Evolutionary conservation across 2,113 vertebrate genomes (phyloP).

Genomic region (Eonycteris spelaea): DNA sequence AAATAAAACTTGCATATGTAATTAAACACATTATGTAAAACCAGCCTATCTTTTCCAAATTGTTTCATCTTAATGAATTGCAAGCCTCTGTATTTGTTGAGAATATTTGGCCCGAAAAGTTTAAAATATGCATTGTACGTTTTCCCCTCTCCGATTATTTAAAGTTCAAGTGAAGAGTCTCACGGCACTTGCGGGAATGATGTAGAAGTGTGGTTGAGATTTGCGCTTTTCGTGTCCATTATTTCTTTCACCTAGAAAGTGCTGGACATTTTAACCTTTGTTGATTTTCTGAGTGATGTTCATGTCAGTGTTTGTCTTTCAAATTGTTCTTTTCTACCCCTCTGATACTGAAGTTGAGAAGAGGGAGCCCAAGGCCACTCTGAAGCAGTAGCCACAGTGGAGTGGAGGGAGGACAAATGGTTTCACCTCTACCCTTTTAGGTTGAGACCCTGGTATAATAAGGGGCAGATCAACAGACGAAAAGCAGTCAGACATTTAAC

Average conservation of each 20-base stretch:
- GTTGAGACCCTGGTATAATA: neutral
- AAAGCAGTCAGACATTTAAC: neutral
- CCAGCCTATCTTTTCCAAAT: slow-evolving; percentile 2
- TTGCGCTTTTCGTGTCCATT: neutral
- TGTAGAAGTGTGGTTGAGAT: neutral
- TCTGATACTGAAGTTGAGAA: neutral
- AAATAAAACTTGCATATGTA: slow-evolving; percentile 63
- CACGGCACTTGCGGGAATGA: neutral
- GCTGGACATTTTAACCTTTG: neutral
- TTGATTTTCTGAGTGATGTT: neutral
- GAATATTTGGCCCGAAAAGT: neutral
- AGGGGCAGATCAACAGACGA: neutral
- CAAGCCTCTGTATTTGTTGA: neutral
- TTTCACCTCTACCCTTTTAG: neutral
- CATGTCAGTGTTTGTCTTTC: neutral
- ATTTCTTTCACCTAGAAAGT: neutral
- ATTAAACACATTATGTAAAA: slow-evolving; percentile 62
- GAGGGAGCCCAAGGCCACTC: neutral
- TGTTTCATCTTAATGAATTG: slow-evolving; percentile 55
- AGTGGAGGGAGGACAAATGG: neutral
- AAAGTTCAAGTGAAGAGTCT: neutral
- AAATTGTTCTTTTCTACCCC: neutral
- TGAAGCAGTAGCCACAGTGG: fast-evolving
- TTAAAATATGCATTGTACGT: neutral
- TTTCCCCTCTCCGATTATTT: neutral